Evolutionary conservation across 2,797 vertebrate species (phyloP).

Genomic region (Aeoliscus strigatus): DNA sequence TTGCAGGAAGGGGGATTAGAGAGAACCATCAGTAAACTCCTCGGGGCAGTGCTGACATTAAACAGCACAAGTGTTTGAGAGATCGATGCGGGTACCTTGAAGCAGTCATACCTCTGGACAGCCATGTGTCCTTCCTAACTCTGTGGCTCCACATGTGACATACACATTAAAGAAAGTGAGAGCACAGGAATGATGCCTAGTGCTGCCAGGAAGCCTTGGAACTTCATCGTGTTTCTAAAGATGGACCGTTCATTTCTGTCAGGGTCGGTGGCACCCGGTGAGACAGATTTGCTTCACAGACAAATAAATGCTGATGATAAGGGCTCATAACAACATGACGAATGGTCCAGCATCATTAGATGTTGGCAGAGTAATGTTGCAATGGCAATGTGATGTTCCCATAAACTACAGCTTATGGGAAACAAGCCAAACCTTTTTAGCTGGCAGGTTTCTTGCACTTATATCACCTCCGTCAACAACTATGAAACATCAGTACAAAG

Average conservation of each 20-base stretch:
- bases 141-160: slow-evolving; percentile 39
- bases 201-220: slow-evolving; percentile 31
- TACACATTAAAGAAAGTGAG: slow-evolving; percentile 53
- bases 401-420: no score
- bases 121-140: slow-evolving; percentile 51
- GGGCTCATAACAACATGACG: slow-evolving; percentile 37
- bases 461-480: slow-evolving; percentile 5
- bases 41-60: slow-evolving; percentile 69
- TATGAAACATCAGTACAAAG: slow-evolving; percentile 14
- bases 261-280: no score
- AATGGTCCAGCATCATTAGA: slow-evolving; percentile 59
- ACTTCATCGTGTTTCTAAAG: slow-evolving; percentile 39
- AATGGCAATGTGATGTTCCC: slow-evolving; percentile 32
- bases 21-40: slow-evolving; percentile 56
- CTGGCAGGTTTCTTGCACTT: slow-evolving; percentile 14
- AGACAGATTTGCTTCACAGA: slow-evolving; percentile 38
- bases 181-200: slow-evolving; percentile 19
- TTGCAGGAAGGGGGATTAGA: slow-evolving; percentile 57
- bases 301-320: slow-evolving; percentile 52
- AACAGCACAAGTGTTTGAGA: slow-evolving; percentile 65
- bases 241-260: no score
- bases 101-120: slow-evolving; percentile 52
- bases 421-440: background rate
- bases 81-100: slow-evolving; percentile 65
- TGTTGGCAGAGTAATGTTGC: slow-evolving; percentile 39